A percentile compares a stretch with the other conserved stretches of the same genome.
phyloP scores from a whole-genome alignment of 2,113 vertebrate genomes.

The Gulo gulo region DNA sequence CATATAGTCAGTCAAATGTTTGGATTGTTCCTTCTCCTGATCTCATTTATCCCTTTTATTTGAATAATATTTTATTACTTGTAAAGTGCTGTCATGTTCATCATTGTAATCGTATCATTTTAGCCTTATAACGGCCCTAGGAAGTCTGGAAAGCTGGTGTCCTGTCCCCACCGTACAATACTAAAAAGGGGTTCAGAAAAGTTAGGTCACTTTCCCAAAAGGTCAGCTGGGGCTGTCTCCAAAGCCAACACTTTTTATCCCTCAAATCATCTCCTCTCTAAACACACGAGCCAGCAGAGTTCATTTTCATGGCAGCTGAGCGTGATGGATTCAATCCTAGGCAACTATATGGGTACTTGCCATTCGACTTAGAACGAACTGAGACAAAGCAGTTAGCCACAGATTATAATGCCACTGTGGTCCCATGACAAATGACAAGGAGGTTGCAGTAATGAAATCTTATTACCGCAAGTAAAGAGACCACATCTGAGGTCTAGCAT shows the following conservation, averaged over 20 bases:
- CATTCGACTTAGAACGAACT: conserved; percentile 47
- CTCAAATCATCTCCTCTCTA: neutral
- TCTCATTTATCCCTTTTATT: neutral
- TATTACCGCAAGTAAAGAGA: conserved; percentile 24
- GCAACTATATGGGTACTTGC: neutral
- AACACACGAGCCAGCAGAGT: neutral
- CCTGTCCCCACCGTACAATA: neutral
- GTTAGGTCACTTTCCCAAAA: neutral
- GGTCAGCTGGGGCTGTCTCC: neutral
- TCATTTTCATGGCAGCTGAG: conserved; percentile 27
- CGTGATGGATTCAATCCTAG: neutral
- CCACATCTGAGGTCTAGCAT: conserved; percentile 53
- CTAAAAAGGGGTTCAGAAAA: neutral
- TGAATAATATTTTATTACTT: neutral
- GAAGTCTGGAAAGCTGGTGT: neutral
- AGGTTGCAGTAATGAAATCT: conserved; percentile 57
- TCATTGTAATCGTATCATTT: neutral
- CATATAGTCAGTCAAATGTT: neutral
- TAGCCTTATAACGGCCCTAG: neutral
- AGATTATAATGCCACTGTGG: conserved; percentile 45
- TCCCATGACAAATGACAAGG: conserved; percentile 59
- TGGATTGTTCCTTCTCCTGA: neutral
- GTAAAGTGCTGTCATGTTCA: neutral
- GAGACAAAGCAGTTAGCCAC: conserved; percentile 61
- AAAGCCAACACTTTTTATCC: neutral